phyloP scores from a whole-genome alignment of 2,797 vertebrate species.

The Craterocephalus amniculus region DNA sequence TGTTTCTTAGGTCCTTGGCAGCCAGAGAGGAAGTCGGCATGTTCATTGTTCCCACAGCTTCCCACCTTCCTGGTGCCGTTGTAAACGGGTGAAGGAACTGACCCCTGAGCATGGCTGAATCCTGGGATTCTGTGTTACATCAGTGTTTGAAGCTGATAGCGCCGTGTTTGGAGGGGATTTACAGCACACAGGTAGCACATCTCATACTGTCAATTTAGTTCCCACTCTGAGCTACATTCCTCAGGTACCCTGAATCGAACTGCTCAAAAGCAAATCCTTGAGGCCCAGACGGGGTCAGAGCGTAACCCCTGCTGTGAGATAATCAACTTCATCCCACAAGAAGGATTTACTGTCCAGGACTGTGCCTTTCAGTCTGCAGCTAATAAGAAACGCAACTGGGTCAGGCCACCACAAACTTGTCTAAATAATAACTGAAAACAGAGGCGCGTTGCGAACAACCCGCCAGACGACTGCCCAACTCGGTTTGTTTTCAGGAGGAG shows the following conservation, averaged over 20 bases:
- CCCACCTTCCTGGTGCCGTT: constrained; percentile 69
- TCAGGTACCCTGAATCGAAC: constrained; percentile 50
- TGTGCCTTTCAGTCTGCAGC: constrained; percentile 63
- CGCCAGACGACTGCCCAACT: constrained; percentile 52
- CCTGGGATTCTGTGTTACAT: constrained; percentile 36
- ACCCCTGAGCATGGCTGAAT: constrained; percentile 34
- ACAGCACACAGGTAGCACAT: constrained; percentile 24
- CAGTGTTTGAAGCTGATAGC: constrained; percentile 20
- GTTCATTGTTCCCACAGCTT: constrained; percentile 69
- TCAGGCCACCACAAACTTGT: constrained; percentile 63
- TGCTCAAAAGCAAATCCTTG: constrained; percentile 68
- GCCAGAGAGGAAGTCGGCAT: constrained; percentile 61
- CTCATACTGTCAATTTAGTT: constrained; percentile 35
- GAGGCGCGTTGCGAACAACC: constrained; percentile 49
- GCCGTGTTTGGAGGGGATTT: constrained; percentile 26
- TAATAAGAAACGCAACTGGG: constrained; percentile 69
- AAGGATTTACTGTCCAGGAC: constrained; percentile 74
- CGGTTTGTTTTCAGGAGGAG: constrained; percentile 59
- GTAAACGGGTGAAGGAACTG: constrained; percentile 41
- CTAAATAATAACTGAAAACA: constrained; percentile 73
- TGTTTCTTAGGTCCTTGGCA: constrained; percentile 58
- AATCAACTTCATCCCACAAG: constrained; percentile 73
- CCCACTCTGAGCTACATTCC: constrained; percentile 61
- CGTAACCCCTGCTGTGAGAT: constrained; percentile 73
- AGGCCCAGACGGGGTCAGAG: constrained; percentile 71